phyloP scores from a whole-genome alignment of 2,113 vertebrate genomes.

The Panthera uncia region DNA sequence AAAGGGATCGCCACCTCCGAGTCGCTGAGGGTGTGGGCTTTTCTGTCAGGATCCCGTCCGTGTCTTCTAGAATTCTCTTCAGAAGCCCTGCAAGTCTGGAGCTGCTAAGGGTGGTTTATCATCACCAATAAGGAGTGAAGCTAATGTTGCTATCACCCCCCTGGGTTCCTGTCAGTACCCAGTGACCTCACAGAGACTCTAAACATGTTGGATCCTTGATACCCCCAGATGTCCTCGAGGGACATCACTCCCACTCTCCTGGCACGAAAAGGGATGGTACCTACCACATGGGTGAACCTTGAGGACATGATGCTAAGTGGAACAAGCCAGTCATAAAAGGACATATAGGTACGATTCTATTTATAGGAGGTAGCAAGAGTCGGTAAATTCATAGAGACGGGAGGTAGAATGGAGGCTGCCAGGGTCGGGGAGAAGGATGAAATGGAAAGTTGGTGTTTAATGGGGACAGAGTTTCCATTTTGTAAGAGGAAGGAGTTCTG shows the following conservation, averaged over 20 bases:
- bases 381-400: not conserved
- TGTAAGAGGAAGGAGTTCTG: not conserved
- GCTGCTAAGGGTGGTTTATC: not conserved
- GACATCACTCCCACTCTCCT: rapidly evolving
- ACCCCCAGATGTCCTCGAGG: not conserved
- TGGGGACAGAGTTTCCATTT: not conserved
- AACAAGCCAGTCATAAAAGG: not conserved
- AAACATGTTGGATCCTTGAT: not conserved
- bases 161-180: not conserved
- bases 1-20: rapidly evolving
- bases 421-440: rapidly evolving
- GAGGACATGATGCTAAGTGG: not conserved
- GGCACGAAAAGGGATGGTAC: rapidly evolving
- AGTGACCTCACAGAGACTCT: not conserved
- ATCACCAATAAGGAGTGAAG: not conserved
- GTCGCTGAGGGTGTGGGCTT: not conserved
- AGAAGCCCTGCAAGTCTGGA: not conserved
- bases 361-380: rapidly evolving
- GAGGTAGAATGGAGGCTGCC: rapidly evolving
- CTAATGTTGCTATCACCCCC: not conserved
- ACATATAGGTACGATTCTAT: not conserved
- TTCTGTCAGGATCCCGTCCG: not conserved
- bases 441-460: rapidly evolving
- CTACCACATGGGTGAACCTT: not conserved
- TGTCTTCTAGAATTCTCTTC: not conserved